Evolutionary conservation across 2,113 vertebrate species (phyloP).

Genomic region (Pagrus major): DNA sequence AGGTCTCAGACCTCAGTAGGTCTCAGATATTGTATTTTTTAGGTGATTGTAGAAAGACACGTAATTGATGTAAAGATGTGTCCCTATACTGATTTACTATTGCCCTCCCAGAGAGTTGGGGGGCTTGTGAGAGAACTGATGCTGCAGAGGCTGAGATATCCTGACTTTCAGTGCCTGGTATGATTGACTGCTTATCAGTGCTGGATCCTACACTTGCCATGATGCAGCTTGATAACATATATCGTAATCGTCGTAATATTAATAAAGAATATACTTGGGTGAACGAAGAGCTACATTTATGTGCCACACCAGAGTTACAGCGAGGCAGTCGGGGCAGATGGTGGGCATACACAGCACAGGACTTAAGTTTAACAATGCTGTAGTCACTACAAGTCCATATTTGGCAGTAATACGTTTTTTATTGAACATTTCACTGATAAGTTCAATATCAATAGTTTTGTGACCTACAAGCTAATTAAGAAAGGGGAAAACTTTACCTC

Average conservation of each 20-base stretch:
- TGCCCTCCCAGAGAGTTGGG: not conserved
- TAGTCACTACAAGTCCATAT: not conserved
- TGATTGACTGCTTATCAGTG: not conserved
- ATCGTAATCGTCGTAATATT: too few relatives aligned
- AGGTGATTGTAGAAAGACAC: not conserved
- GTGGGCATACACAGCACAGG: not conserved
- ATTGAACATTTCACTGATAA: not conserved
- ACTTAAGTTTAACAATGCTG: not conserved
- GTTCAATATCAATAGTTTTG: not conserved
- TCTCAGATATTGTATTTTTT: too few relatives aligned
- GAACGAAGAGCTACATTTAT: not conserved
- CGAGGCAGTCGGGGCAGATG: not conserved
- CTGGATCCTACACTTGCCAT: not conserved
- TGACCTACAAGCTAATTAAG: not conserved
- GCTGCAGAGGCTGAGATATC: not conserved
- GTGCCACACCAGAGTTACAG: not conserved
- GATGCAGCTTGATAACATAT: not conserved
- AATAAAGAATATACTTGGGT: too few relatives aligned
- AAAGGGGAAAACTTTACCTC: not conserved
- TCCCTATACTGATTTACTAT: not conserved
- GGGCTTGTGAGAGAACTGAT: not conserved
- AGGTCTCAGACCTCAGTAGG: too few relatives aligned
- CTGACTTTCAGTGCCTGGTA: not conserved
- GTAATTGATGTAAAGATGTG: too few relatives aligned
- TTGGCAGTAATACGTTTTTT: not conserved